phyloP scores from a whole-genome alignment of 2,113 vertebrate species.

The Talpa occidentalis region DNA sequence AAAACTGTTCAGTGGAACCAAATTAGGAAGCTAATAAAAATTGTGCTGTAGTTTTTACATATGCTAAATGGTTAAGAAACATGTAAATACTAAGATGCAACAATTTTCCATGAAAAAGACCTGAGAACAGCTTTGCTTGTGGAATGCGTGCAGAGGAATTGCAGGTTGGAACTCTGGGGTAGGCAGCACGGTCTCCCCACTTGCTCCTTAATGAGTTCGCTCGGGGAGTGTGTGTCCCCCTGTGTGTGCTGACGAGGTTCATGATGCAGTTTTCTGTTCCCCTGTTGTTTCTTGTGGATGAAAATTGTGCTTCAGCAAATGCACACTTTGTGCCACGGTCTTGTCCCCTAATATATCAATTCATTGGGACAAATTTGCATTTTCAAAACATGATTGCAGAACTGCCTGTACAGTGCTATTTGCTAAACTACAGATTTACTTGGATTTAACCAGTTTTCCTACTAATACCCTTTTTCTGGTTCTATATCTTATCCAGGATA shows the following conservation, averaged over 20 bases:
- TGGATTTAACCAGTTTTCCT: neutral
- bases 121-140: neutral
- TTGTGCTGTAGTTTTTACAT: neutral
- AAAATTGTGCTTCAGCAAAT: neutral
- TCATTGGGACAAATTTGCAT: neutral
- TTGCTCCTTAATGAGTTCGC: neutral
- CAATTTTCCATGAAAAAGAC: neutral
- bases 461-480: neutral
- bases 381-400: neutral
- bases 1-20: neutral
- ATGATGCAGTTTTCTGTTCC: neutral
- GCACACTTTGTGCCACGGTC: neutral
- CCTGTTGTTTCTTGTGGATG: neutral
- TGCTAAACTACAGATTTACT: neutral
- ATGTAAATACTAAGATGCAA: neutral
- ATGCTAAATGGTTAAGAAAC: neutral
- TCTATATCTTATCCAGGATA: neutral
- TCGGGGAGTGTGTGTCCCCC: rapidly evolving
- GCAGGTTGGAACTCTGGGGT: neutral
- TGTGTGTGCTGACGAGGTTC: rapidly evolving
- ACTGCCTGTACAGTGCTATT: neutral
- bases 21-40: neutral
- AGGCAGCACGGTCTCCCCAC: no score
- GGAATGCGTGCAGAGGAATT: neutral
- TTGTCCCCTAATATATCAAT: neutral